These are phyloP conservation scores for Patella pellucida DNA, from an alignment of 2,888 invertebrate species.

Conservation along the genomic window DNA sequence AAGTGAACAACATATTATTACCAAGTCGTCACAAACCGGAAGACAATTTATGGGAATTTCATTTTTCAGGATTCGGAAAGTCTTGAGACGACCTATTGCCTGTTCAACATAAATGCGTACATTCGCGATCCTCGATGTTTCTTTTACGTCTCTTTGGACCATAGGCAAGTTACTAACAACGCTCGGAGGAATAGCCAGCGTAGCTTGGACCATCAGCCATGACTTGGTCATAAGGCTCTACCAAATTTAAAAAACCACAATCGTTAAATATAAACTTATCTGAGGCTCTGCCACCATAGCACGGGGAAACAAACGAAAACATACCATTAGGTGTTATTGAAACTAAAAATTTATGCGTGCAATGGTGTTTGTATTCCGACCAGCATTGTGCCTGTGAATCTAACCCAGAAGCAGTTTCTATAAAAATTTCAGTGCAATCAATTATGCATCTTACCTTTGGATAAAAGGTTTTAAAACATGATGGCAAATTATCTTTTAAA, in stretches of 20 bases:
- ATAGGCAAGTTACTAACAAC: slow-evolving; percentile 19
- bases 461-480: slow-evolving; percentile 21
- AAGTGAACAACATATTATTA: slow-evolving; percentile 28
- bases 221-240: slow-evolving; percentile 33
- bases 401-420: slow-evolving; percentile 27
- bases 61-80: slow-evolving; percentile 26
- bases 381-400: slow-evolving; percentile 28
- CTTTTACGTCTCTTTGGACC: slow-evolving; percentile 10
- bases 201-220: slow-evolving; percentile 30
- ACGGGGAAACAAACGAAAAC: slow-evolving; percentile 30
- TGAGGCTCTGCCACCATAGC: slow-evolving; percentile 35
- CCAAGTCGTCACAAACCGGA: slow-evolving; percentile 30
- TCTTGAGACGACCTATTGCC: slow-evolving; percentile 32
- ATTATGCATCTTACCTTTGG: slow-evolving; percentile 28
- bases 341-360: slow-evolving; percentile 37
- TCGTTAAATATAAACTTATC: slow-evolving; percentile 33
- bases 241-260: slow-evolving; percentile 23
- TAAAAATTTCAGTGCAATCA: slow-evolving; percentile 34
- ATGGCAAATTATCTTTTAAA: slow-evolving; percentile 26
- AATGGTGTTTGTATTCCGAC: slow-evolving; percentile 38
- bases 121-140: slow-evolving; percentile 28
- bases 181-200: slow-evolving; percentile 28
- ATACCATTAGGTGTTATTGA: slow-evolving; percentile 35
- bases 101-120: slow-evolving; percentile 33
- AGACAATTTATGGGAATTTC: slow-evolving; percentile 25